These are phyloP conservation scores for Tachystola acroxantha DNA, from an alignment of 2,888 invertebrate species.

Conservation along the genomic window DNA sequence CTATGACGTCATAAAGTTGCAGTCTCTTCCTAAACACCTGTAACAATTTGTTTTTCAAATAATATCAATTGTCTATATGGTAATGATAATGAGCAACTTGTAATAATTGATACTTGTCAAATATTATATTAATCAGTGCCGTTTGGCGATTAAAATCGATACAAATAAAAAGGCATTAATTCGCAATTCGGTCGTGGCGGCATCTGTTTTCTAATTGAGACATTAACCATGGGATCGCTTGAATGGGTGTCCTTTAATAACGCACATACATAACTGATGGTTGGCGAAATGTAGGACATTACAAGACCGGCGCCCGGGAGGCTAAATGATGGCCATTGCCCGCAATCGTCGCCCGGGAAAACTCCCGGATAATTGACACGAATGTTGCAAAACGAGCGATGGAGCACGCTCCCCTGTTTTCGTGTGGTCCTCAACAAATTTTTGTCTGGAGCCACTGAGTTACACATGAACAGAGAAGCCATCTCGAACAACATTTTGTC, in stretches of 20 bases:
- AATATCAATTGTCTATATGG: no score
- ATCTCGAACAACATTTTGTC: background rate
- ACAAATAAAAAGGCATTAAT: conserved; percentile 52
- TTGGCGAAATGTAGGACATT: conserved; percentile 44
- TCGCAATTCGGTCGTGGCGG: conserved; percentile 38
- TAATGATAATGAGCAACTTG: no score
- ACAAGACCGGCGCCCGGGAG: conserved; percentile 40
- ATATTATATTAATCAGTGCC: conserved; percentile 28
- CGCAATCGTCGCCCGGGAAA: conserved; percentile 61
- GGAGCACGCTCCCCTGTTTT: conserved; percentile 14
- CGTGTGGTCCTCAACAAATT: conserved; percentile 28
- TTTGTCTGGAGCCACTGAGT: conserved; percentile 24
- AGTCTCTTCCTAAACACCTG: no score
- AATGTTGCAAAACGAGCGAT: conserved; percentile 49
- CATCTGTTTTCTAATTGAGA: conserved; percentile 72
- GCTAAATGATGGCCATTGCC: conserved; percentile 61
- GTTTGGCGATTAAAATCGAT: conserved; percentile 27
- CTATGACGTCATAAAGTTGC: no score
- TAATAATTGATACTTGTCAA: no score
- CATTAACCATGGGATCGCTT: conserved; percentile 61
- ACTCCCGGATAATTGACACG: conserved; percentile 68
- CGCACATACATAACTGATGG: conserved; percentile 62
- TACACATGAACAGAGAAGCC: background rate
- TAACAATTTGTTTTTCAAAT: no score
- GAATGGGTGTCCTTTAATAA: conserved; percentile 63